Percentiles rank a stretch among this genome's conserved stretches.
These are phyloP conservation scores for Pyrocephalus nanus DNA, from an alignment of 2,797 vertebrate genomes.

Conservation along the genomic window DNA sequence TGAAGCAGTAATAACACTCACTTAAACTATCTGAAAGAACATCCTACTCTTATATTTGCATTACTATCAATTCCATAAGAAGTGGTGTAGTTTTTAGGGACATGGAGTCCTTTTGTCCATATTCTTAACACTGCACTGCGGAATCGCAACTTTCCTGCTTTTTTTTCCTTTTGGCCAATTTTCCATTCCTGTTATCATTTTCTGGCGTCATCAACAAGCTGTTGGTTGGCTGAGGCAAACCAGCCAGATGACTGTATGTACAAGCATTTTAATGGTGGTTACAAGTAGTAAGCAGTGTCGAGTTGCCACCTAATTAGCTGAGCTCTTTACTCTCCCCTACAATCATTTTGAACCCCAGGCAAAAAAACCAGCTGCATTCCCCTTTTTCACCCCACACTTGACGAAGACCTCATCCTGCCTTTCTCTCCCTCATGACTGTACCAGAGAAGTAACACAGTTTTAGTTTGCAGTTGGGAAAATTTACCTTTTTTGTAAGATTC, in stretches of 20 bases:
- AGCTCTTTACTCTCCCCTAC: neutral
- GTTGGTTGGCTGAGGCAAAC: neutral
- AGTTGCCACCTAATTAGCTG: neutral
- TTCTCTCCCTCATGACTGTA: neutral
- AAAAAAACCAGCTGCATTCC: neutral
- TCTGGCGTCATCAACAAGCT: conserved; percentile 3
- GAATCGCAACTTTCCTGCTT: neutral
- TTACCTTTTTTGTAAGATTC: neutral
- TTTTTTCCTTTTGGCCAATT: neutral
- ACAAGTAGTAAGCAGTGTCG: neutral
- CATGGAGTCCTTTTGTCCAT: neutral
- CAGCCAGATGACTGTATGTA: neutral
- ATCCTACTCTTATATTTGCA: neutral
- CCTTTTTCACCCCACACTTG: neutral
- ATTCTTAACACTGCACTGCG: neutral
- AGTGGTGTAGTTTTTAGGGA: neutral
- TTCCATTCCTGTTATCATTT: neutral
- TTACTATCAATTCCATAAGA: neutral
- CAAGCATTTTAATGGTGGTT: neutral
- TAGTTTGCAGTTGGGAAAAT: neutral
- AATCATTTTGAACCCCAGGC: neutral
- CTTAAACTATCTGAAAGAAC: neutral
- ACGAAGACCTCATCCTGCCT: neutral
- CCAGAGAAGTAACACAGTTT: neutral
- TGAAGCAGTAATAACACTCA: neutral